Percentiles rank a stretch among this genome's conserved stretches.
Evolutionary conservation across 2,797 vertebrate species (phyloP).

Genomic region (Danio jaintianensis): DNA sequence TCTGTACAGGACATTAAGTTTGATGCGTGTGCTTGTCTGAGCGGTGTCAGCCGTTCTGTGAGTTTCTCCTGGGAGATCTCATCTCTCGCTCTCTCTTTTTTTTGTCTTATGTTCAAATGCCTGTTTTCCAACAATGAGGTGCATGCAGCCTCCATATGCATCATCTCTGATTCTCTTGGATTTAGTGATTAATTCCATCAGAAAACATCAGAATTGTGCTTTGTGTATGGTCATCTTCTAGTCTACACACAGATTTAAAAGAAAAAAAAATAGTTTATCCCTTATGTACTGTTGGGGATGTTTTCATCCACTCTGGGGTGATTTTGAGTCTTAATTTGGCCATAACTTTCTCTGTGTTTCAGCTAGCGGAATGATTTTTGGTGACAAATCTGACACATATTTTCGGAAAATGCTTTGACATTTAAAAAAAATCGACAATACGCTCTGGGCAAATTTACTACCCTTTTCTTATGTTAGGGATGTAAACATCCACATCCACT

Average conservation of each 20-base stretch:
- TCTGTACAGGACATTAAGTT: constrained; percentile 12
- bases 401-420: too few species aligned
- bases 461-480: too few species aligned
- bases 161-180: not conserved
- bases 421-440: too few species aligned
- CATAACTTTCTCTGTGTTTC: too few species aligned
- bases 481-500: too few species aligned
- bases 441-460: too few species aligned
- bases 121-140: too few species aligned
- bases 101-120: not conserved
- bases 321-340: too few species aligned
- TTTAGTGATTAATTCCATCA: constrained; percentile 13
- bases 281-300: too few species aligned
- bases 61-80: constrained; percentile 7
- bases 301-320: too few species aligned
- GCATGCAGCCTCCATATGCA: not conserved
- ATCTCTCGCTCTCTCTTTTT: not conserved
- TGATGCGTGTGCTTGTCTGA: not conserved
- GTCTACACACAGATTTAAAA: not conserved
- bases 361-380: not conserved
- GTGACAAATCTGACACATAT: too few species aligned
- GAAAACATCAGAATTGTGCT: constrained; percentile 21
- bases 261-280: not conserved
- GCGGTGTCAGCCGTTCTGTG: not conserved
- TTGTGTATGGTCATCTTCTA: constrained; percentile 7